phyloP scores from a whole-genome alignment of 2,113 vertebrate genomes.

The Siphamia tubifer region DNA sequence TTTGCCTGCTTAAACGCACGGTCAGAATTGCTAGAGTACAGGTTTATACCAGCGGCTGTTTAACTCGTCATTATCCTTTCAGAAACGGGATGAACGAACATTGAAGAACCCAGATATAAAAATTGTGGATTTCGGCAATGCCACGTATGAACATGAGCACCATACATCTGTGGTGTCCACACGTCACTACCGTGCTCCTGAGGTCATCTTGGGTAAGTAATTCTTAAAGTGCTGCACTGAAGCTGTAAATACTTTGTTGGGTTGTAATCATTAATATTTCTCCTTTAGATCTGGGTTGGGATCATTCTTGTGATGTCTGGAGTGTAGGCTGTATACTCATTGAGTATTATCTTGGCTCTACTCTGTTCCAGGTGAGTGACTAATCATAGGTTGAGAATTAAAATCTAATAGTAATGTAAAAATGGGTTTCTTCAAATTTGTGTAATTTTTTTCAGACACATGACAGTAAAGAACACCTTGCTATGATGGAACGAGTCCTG shows the following conservation, averaged over 20 bases:
- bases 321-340: slow-evolving; percentile 95
- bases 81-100: slow-evolving; percentile 92
- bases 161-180: slow-evolving; percentile 96
- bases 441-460: slow-evolving; percentile 82
- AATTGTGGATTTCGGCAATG: slow-evolving; percentile 96
- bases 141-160: slow-evolving; percentile 94
- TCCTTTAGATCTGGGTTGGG: slow-evolving; percentile 90
- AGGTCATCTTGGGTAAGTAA: slow-evolving; percentile 91
- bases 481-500: slow-evolving; percentile 96
- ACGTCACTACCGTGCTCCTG: slow-evolving; percentile 94
- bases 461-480: slow-evolving; percentile 96
- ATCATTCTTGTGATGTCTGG: slow-evolving; percentile 95
- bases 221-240: background rate
- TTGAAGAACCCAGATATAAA: slow-evolving; percentile 91
- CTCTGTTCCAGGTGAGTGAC: slow-evolving; percentile 89
- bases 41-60: background rate
- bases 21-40: background rate
- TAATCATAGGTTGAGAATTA: background rate
- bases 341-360: slow-evolving; percentile 94
- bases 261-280: background rate
- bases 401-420: background rate
- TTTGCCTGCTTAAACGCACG: background rate
- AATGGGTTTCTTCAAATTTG: too few relatives aligned
- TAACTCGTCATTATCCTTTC: background rate
- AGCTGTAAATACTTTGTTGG: accelerated